Base-by-base conservation (phyloP, 92 coral and sea anemone genomes). In the Meandrina meandrites region DNA sequence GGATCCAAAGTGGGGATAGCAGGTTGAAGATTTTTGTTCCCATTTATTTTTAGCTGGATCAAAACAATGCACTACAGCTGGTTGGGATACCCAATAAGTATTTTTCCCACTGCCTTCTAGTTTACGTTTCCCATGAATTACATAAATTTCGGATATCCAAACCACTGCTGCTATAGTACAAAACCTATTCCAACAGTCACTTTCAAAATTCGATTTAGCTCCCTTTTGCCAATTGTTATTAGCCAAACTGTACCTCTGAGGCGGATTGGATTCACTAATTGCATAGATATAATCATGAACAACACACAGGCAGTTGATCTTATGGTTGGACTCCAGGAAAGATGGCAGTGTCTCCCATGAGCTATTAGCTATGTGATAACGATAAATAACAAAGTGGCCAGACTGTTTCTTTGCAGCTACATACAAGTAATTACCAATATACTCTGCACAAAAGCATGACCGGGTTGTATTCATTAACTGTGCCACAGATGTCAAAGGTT, bases 1-100 rank as follows among this genome's bases (percentile, higher is more conserved):
- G 19, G 90, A 76, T 71, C 58, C 58, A 56, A 73, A 27, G 24
- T 87, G 86, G 13, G 90, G 72, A 3, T n/a, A 24, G 75, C 71
- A 80, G 18, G 86, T 87, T 35, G 64, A 54, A 2, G 86, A 76
- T 21, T 27, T 24, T 19, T 22, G 9, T 17, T 4, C 15, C 90
- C 90, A 87, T 17, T 22, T 4, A 54, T 87, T 87, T 15, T 27
- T 70, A 13, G 13, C 40, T 19, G 90, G 86, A 19, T 73, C 40
- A 75, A 87, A 87, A 22, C 70, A 50, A 72, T 54, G 64, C 66
- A 72, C 8, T 32, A 72, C 40, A n/a, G 81, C 60, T 13, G 57
- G 56, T n/a, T 30, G 9, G n/a, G 0, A 0, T 15, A 18, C 10
- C 66, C 67, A 27, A 14, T 3, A 0, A 30, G 15, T 0, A 1